Percentiles rank a stretch among this genome's conserved stretches.
These are phyloP conservation scores for Campylorhamphus procurvoides DNA, from an alignment of 2,113 vertebrate genomes.

Conservation along the genomic window DNA sequence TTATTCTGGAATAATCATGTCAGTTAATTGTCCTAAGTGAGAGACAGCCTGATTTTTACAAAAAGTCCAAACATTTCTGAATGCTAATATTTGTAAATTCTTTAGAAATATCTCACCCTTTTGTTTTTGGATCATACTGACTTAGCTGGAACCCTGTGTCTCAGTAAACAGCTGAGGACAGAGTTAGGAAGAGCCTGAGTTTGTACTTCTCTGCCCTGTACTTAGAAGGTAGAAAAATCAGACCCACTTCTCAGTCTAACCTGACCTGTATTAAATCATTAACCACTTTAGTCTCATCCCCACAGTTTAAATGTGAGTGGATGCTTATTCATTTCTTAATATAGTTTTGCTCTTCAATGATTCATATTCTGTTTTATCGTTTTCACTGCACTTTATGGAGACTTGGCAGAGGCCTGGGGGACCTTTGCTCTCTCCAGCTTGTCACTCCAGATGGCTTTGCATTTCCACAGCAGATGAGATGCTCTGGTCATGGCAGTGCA, in stretches of 20 bases:
- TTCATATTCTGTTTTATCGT: neutral
- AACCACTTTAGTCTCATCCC: neutral
- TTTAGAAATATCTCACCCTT: neutral
- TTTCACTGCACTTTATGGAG: neutral
- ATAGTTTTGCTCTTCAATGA: constrained; percentile 47
- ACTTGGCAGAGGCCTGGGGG: constrained; percentile 31
- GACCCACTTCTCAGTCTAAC: neutral
- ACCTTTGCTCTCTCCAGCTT: constrained; percentile 46
- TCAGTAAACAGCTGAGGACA: neutral
- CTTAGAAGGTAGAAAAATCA: neutral
- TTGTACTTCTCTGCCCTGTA: neutral
- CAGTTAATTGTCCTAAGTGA: neutral
- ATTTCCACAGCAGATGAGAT: constrained; percentile 21
- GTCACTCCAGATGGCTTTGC: constrained; percentile 61
- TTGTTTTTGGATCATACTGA: neutral
- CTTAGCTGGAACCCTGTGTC: neutral
- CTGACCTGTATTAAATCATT: neutral
- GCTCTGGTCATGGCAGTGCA: constrained; percentile 20
- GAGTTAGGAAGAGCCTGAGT: neutral
- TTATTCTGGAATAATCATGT: neutral
- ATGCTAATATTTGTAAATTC: neutral
- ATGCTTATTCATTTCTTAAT: constrained; percentile 27
- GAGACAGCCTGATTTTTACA: neutral
- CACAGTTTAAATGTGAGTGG: neutral
- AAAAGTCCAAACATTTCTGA: neutral